Evolutionary conservation across 1,140 invertebrate genomes (phyloP).

Genomic region (roundworm (Caenorhabditis elegans)): WBcel235 BX284605.5:10875001-10875500

Average conservation of each 20-base stretch:
- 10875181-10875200: constrained; percentile 21
- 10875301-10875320: constrained; percentile 22
- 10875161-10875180: background rate
- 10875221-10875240: background rate
- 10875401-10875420: background rate
- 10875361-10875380: background rate
- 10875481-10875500: background rate
- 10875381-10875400: background rate
- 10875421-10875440: background rate
- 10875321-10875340: background rate
- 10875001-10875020: too few species aligned
- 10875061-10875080: too few species aligned
- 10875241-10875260: background rate
- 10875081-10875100: background rate
- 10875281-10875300: background rate
- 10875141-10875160: background rate
- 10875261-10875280: background rate
- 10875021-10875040: too few species aligned
- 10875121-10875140: background rate
- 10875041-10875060: too few species aligned
- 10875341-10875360: constrained; percentile 1
- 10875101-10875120: background rate
- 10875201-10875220: background rate
- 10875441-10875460: constrained; percentile 3
- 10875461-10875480: constrained; percentile 4